Evolutionary conservation across 1,140 invertebrate genomes (phyloP), one percentile per base, ranked within the genome.

Genomic region (Drosophila parvula): DNA sequence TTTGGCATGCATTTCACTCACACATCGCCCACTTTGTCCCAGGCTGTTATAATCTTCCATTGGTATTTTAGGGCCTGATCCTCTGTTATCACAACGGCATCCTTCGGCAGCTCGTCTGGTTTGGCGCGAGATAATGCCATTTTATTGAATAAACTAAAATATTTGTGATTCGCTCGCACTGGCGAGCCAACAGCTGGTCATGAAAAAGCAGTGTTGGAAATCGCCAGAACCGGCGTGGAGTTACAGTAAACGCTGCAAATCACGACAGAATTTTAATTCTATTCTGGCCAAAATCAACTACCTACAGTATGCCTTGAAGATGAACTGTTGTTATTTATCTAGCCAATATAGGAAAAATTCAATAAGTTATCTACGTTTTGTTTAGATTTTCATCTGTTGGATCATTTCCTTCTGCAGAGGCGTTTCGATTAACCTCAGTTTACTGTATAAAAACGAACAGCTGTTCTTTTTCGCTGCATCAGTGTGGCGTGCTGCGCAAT

Each of bases 61-160:
- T 93, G 93, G 65, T 92, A 93, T 8, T 82, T 73, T 12, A 93
- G 45, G 1, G 93, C 93, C 40, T 93, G 88, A 14, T 92, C 80
- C 78, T 93, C 88, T 43, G 79, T 83, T 58, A 93, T 83, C 8
- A 92, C 43, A 10, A 93, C 85, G 0, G 93, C 93, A 90, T 93
- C 92, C 56, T 75, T 34, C 5, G 93, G 93, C 30, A 92, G 45
- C 14, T 83, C 59, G 0, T 67, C 67, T 0, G 60, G 56, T n/a
- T 62, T 77, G 14, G 67, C 76, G 2, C 80, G 76, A 2, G 83
- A 79, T 53, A 86, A 61, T 10, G 83, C 83, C 83, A 86, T 86
- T 40, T 56, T 81, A 44, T 56, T 40, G 50, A 45, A 36, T 40
- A 43, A 55, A 47, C 36, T 11, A 53, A 64, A 75, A 28, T 65